Evolutionary conservation across 2,888 invertebrate species (phyloP), one percentile per base, ranked within the genome.

Genomic region (Brachynemurus nebulosus): DNA sequence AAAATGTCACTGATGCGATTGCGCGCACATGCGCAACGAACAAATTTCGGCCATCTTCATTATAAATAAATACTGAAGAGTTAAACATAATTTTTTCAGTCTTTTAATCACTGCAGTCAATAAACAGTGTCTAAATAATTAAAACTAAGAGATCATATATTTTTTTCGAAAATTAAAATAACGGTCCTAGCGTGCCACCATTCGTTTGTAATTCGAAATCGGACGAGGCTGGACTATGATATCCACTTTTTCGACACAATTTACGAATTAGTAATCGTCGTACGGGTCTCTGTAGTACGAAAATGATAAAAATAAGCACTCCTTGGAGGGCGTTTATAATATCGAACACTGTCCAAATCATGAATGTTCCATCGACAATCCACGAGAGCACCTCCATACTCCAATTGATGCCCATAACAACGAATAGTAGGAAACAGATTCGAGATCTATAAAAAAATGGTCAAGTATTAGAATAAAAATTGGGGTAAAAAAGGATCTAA

Each of bases 341-440:
- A 59, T 81, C 80, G 53, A 79, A 77, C 16, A 78, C 66, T 1
- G 76, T 71, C 69, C 79, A 75, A 12, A 70, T 66, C 0, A 66
- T 65, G 1, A 66, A 57, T 0, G 68, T 59, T 40, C 71, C 70
- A 1, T 71, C 73, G 0, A 69, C 69, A 39, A 69, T 68, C 72
- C 75, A 80, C 0, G 80, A 79, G 0, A 80, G 69, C 49, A 81
- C 68, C 59, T 83, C 82, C 59, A 80, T 68, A 21, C 74, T 67
- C 83, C 82, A 83, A 40, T 78, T 78, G 7, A 79, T 62, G 1
- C 79, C 76, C 73, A 81, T 78, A 48, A 80, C 70, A 47, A 74
- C 64, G 44, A 76, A 78, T 5, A 83, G 65, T 30, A 76, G 62
- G 48, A 75, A 64, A 51, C 74, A 72, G 40, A 73, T 69, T 7